Evolutionary conservation across 2,888 invertebrate genomes (phyloP).

Genomic region (Drosophila imparisetae): DNA sequence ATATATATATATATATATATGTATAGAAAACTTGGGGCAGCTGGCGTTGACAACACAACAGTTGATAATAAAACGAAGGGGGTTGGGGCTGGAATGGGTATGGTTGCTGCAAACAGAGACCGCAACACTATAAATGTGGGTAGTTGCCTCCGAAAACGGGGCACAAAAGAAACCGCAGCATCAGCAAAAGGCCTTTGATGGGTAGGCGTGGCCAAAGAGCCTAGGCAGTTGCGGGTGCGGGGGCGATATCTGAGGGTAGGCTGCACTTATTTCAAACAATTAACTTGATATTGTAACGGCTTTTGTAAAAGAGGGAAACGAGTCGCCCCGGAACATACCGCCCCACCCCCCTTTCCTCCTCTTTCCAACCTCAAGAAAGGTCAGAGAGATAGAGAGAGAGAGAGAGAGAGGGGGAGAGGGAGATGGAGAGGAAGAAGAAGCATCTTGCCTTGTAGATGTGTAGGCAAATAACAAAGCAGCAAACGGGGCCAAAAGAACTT

Average conservation of each 20-base stretch:
- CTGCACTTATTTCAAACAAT: conserved; percentile 81
- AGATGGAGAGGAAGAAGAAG: background rate
- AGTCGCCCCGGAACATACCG: conserved; percentile 6
- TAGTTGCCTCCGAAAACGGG: conserved; percentile 61
- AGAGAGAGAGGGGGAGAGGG: background rate
- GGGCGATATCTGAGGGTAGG: conserved; percentile 26
- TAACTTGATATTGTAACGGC: conserved; percentile 82
- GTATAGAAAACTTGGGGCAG: conserved; percentile 36
- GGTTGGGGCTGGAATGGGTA: background rate
- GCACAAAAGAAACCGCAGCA: conserved; percentile 80
- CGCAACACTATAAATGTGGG: conserved; percentile 79
- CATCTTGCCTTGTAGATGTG: conserved; percentile 48
- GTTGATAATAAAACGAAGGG: conserved; percentile 25
- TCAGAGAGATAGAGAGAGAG: conserved; percentile 20
- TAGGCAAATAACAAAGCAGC: conserved; percentile 60
- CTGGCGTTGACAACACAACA: conserved; percentile 74
- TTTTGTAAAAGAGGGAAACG: conserved; percentile 62
- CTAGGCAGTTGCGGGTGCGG: conserved; percentile 15
- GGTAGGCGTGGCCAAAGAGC: conserved; percentile 14
- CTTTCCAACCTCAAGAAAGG: conserved; percentile 27
- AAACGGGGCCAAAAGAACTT: conserved; percentile 48
- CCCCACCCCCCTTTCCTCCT: conserved; percentile 13
- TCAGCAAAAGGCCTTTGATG: conserved; percentile 61
- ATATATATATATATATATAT: background rate
- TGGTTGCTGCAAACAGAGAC: conserved; percentile 60